phyloP scores from a whole-genome alignment of 1,140 invertebrate genomes.

The Cepaea nemoralis region DNA sequence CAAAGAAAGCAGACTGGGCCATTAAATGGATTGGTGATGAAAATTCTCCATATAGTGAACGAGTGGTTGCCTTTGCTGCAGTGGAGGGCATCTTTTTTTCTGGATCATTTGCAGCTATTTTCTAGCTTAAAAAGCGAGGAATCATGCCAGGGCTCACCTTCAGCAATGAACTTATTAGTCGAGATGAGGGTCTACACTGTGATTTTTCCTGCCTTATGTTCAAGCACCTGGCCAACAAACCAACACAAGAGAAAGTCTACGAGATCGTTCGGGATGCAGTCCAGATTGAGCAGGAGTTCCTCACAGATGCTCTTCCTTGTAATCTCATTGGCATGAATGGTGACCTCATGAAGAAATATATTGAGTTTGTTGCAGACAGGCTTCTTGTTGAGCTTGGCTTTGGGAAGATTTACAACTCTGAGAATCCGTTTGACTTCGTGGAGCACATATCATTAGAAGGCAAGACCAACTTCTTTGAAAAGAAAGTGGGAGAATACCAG shows the following conservation, averaged over 20 bases:
- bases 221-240: constrained; percentile 92
- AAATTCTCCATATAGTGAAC: constrained; percentile 90
- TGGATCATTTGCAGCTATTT: constrained; percentile 99
- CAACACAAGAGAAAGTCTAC: constrained; percentile 81
- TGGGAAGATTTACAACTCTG: constrained; percentile 89
- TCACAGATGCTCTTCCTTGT: constrained; percentile 94
- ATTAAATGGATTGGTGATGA: constrained; percentile 88
- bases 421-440: constrained; percentile 99
- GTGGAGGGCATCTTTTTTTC: constrained; percentile 96
- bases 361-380: constrained; percentile 98
- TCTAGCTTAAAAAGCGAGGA: constrained; percentile 98
- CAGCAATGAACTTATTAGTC: constrained; percentile 98
- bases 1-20: constrained; percentile 99
- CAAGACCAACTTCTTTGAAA: constrained; percentile 99
- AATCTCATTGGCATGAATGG: constrained; percentile 98
- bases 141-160: constrained; percentile 99
- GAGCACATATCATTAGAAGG: constrained; percentile 97
- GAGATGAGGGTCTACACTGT: constrained; percentile 98
- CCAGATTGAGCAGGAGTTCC: constrained; percentile 95
- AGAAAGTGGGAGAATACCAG: constrained; percentile 98
- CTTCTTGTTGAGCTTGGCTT: constrained; percentile 90
- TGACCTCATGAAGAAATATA: constrained; percentile 94
- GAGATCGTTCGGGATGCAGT: constrained; percentile 95
- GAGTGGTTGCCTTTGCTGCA: constrained; percentile 96
- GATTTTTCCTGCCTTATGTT: constrained; percentile 99